Evolutionary conservation across 2,113 vertebrate genomes (phyloP), one percentile per base, ranked within the genome.

Genomic region (Bubo scandiacus): DNA sequence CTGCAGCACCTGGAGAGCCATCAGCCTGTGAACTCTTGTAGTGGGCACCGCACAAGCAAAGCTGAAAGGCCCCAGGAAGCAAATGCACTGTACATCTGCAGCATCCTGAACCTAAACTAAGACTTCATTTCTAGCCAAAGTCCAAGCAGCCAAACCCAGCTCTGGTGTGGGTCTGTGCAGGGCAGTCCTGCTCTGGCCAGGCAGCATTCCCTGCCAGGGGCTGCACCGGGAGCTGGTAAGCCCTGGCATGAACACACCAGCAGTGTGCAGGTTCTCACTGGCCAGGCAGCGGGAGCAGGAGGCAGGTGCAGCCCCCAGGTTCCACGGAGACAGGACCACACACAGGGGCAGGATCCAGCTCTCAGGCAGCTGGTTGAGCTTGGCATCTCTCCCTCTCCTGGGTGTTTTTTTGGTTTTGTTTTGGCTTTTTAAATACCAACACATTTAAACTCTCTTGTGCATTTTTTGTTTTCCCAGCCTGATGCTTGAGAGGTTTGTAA

Each of bases 201-300:
- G 63, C 22, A 16, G 47, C 12, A 3, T 16, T 42, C 16, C 27
- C 32, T 38, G 19, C 8, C 10, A 6, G 43, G 1, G 45, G 25
- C 52, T 42, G 58, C 29, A 14, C 55, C 0, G 3, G 22, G 15
- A 36, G 38, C 45, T 0, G 0, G 29, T 10, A n/a, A 81, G n/a
- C 16, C 38, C 52, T 4, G 2, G 29, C 0, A 2, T 3, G 43
- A 43, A 20, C 0, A 13, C 27, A 23, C 36, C 27, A 15, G 42
- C 2, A 0, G 51, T 4, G 2, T 12, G 73, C 51, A 52, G 43
- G 27, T 80, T 59, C 32, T 25, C 43, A 18, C 34, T 9, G 2
- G 32, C 12, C 6, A 11, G n/a, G 54, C 38, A 45, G 55, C 0
- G 1, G 47, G 32, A 79, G 52, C 32, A n/a, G 51, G 34, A n/a